Evolutionary conservation across 2,888 invertebrate species (phyloP).

Genomic region (Eupithecia dodoneata): DNA sequence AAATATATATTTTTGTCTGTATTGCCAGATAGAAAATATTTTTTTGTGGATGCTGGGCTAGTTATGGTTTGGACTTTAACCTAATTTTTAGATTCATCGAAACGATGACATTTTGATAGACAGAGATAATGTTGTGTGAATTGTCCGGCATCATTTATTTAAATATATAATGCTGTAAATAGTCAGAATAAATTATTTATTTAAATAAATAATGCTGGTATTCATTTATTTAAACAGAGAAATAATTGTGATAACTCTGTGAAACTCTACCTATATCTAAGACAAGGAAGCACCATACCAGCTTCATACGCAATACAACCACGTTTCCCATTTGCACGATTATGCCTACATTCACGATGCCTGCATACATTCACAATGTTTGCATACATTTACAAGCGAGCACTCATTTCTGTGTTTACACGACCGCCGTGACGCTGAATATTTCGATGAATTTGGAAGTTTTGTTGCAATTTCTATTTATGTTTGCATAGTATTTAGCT

Average conservation of each 20-base stretch:
- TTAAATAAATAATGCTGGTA: no score
- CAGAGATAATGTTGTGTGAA: no score
- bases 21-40: background rate
- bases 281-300: background rate
- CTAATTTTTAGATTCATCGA: no score
- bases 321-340: conserved; percentile 3
- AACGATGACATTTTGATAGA: no score
- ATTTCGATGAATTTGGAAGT: background rate
- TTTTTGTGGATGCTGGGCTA: background rate
- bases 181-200: no score
- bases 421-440: background rate
- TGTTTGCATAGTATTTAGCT: no score
- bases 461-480: background rate
- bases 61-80: background rate
- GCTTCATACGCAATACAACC: background rate
- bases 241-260: background rate
- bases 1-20: background rate
- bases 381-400: background rate
- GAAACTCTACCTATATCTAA: background rate
- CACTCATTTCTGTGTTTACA: background rate
- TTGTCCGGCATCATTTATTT: no score
- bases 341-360: background rate
- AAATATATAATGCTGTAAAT: no score
- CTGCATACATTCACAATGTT: background rate
- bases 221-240: no score